Evolutionary conservation across 2,888 invertebrate genomes (phyloP).

Genomic region (Tridacna gigas): DNA sequence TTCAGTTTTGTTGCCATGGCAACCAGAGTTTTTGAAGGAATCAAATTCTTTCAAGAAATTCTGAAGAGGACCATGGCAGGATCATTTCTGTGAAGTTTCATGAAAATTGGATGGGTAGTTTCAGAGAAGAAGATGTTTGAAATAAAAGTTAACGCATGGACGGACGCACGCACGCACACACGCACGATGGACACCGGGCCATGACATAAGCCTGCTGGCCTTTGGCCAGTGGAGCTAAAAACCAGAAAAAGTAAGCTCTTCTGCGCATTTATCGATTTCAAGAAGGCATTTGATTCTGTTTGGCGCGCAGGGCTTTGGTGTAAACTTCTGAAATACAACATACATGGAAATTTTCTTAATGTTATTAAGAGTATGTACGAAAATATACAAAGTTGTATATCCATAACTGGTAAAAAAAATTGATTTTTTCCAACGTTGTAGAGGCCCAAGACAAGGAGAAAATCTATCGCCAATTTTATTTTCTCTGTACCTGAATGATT

Average conservation of each 20-base stretch:
- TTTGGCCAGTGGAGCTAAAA: too few relatives aligned
- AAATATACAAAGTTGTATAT: conserved; percentile 21
- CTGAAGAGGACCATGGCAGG: too few relatives aligned
- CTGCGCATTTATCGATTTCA: conserved; percentile 26
- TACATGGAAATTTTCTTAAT: conserved; percentile 28
- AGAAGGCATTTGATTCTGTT: conserved; percentile 28
- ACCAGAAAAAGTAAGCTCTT: conserved; percentile 9
- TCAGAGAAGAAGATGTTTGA: too few relatives aligned
- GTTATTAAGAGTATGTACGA: conserved; percentile 21
- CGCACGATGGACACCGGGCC: too few relatives aligned
- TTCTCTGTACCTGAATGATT: conserved; percentile 23
- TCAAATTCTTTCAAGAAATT: too few relatives aligned
- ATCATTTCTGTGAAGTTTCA: too few relatives aligned
- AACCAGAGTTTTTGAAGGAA: too few relatives aligned
- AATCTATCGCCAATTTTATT: conserved; percentile 28
- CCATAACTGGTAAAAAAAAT: neutral
- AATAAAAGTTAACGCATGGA: too few relatives aligned
- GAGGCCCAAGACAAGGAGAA: conserved; percentile 23
- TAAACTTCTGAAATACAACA: conserved; percentile 13
- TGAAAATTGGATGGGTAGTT: too few relatives aligned
- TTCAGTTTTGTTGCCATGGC: too few relatives aligned
- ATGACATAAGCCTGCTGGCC: too few relatives aligned
- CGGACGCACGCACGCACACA: too few relatives aligned
- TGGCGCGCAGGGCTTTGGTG: conserved; percentile 20
- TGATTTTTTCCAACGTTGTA: neutral